Conservation (phyloP, 2,113 vertebrate genomes). For the Platichthys flesus region DNA sequence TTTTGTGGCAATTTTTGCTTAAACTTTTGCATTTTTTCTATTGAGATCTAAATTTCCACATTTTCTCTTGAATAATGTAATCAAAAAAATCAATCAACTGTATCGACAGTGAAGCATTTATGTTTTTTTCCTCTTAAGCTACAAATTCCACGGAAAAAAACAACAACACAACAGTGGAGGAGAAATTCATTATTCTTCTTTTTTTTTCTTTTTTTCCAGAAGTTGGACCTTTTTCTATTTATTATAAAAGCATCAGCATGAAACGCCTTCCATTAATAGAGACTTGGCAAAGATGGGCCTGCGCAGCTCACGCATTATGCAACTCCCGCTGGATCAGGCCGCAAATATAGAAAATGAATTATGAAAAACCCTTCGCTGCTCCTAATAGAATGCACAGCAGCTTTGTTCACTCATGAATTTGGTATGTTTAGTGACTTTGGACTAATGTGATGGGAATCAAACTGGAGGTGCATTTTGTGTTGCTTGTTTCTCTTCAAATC, state of each 20-base stretch:
- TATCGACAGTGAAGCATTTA: too few species aligned
- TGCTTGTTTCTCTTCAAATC: too few species aligned
- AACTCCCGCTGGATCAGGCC: constrained; percentile 27
- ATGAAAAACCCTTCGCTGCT: constrained; percentile 31
- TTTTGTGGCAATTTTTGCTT: too few species aligned
- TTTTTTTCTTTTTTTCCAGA: background rate
- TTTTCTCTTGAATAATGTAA: too few species aligned
- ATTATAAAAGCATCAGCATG: constrained; percentile 17
- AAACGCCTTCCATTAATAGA: constrained; percentile 32
- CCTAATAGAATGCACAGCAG: background rate
- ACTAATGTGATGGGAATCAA: background rate
- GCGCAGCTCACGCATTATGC: constrained; percentile 27
- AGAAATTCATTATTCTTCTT: constrained; percentile 17
- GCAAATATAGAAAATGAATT: constrained; percentile 42
- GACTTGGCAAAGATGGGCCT: constrained; percentile 17
- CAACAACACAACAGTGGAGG: background rate
- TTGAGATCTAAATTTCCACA: too few species aligned
- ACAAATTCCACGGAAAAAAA: too few species aligned
- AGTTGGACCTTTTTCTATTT: constrained; percentile 1
- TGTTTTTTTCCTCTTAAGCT: too few species aligned
- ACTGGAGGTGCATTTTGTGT: background rate
- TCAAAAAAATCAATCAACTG: too few species aligned
- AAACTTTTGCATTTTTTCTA: too few species aligned
- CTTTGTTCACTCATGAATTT: constrained; percentile 6
- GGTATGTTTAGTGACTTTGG: background rate